These are phyloP conservation scores for Tyrannus savana DNA, from an alignment of 2,113 vertebrate genomes.

Conservation along the genomic window DNA sequence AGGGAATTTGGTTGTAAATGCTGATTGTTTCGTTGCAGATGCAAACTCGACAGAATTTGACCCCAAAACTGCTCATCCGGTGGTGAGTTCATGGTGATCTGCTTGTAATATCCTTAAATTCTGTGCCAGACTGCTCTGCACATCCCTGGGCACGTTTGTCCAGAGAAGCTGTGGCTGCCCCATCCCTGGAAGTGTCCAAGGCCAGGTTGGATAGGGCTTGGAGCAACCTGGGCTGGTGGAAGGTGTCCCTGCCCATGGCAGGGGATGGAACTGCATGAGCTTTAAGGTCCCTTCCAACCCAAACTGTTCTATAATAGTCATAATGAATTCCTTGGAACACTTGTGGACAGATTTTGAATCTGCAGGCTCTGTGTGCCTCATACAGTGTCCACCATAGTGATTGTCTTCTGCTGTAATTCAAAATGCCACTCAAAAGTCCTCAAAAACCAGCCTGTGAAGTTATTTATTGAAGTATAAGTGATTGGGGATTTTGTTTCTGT, in stretches of 20 bases:
- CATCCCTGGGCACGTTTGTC: neutral
- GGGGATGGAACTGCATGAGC: rapidly evolving
- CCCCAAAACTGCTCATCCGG: conserved; percentile 87
- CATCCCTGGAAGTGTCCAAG: neutral
- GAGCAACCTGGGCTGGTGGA: neutral
- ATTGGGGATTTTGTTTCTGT: neutral
- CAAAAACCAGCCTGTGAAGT: neutral
- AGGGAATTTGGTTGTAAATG: neutral
- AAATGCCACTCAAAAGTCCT: neutral
- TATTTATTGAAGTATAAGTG: neutral
- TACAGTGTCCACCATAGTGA: neutral
- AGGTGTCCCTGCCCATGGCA: neutral
- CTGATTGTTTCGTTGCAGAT: conserved; percentile 74
- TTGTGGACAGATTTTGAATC: neutral
- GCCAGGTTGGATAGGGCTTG: neutral
- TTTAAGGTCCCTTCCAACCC: neutral
- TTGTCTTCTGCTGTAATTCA: neutral
- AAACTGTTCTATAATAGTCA: neutral
- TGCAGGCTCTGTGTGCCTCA: neutral
- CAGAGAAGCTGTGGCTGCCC: neutral
- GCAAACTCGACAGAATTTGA: conserved; percentile 97
- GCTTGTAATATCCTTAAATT: neutral
- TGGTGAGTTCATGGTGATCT: conserved; percentile 78
- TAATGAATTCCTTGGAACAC: neutral
- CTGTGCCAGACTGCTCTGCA: neutral